Evolutionary conservation across 2,888 invertebrate species (phyloP).

Genomic region (Thyatira batis): DNA sequence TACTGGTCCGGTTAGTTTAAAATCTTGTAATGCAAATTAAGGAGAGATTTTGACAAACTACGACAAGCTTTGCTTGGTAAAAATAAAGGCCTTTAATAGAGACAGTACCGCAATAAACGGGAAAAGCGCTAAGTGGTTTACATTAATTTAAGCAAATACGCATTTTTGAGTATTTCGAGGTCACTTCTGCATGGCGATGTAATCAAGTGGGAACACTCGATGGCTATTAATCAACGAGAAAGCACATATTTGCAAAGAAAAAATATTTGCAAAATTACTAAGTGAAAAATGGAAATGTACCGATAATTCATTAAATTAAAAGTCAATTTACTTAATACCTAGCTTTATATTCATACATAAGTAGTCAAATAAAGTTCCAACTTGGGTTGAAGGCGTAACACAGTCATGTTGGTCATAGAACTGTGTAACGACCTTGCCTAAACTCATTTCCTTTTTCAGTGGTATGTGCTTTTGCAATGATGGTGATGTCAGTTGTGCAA

Average conservation of each 20-base stretch:
- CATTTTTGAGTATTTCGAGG: neutral
- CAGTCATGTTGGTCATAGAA: neutral
- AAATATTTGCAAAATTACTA: neutral
- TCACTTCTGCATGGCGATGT: neutral
- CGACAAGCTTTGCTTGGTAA: neutral
- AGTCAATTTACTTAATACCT: too few relatives aligned
- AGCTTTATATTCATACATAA: too few relatives aligned
- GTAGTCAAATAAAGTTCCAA: neutral
- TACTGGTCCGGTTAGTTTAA: neutral
- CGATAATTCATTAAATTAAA: neutral
- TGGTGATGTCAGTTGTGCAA: constrained; percentile 24
- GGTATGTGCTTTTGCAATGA: constrained; percentile 1
- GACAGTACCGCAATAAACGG: neutral
- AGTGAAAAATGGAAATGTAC: neutral
- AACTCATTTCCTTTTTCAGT: constrained; percentile 21
- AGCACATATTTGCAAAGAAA: neutral
- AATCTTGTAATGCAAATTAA: neutral
- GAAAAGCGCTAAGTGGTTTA: neutral
- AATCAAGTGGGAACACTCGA: neutral
- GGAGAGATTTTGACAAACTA: neutral
- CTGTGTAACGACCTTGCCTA: neutral
- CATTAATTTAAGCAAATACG: neutral
- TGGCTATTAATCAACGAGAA: neutral
- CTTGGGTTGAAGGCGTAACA: neutral
- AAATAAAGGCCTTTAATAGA: neutral